These are phyloP conservation scores for Mimumesa dahlbomi DNA, from an alignment of 2,888 invertebrate genomes.

Conservation along the genomic window DNA sequence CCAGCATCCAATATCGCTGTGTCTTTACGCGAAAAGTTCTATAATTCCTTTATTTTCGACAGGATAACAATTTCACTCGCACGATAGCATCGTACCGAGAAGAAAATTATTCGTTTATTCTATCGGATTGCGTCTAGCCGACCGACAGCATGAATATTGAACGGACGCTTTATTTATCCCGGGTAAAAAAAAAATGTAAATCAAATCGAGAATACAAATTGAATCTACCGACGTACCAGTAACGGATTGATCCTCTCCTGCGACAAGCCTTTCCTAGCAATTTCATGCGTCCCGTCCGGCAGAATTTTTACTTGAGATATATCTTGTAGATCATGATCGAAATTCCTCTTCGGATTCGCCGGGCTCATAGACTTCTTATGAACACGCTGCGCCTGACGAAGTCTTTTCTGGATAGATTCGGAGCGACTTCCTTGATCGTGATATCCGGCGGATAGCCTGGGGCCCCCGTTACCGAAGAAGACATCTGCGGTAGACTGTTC, in stretches of 20 bases:
- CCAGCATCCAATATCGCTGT: no score
- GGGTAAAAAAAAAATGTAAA: no score
- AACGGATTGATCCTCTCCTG: slow-evolving; percentile 21
- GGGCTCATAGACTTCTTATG: slow-evolving; percentile 49
- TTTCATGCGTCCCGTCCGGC: slow-evolving; percentile 27
- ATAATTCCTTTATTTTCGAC: no score
- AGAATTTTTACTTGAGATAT: slow-evolving; percentile 27
- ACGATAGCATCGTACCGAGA: no score
- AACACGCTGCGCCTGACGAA: slow-evolving; percentile 45
- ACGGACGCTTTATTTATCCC: no score
- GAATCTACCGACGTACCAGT: slow-evolving; percentile 29
- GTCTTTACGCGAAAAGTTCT: no score
- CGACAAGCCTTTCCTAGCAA: slow-evolving; percentile 22
- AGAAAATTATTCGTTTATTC: no score
- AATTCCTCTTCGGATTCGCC: slow-evolving; percentile 23
- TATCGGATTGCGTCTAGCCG: no score
- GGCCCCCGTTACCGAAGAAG: slow-evolving; percentile 16
- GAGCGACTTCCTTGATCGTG: slow-evolving; percentile 34
- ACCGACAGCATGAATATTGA: no score
- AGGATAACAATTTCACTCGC: no score
- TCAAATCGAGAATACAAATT: no score
- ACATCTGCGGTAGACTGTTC: slow-evolving; percentile 23
- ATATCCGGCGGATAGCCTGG: slow-evolving; percentile 27
- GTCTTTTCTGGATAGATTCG: slow-evolving; percentile 45
- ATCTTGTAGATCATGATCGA: slow-evolving; percentile 38